These are phyloP conservation scores for Trichomycterus rosablanca DNA, from an alignment of 2,113 vertebrate species.

Conservation along the genomic window DNA sequence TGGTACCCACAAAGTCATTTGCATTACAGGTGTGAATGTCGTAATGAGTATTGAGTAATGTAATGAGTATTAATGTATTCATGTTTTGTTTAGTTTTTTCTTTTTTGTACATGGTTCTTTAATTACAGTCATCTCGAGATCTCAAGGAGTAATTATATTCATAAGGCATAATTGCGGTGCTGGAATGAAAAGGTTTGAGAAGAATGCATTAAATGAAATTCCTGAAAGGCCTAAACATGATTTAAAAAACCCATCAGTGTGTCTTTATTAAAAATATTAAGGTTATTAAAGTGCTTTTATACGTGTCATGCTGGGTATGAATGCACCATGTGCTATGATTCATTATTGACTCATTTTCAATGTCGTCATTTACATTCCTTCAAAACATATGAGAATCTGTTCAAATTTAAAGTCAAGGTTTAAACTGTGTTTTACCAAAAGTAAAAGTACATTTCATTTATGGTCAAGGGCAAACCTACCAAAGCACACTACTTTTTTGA, in stretches of 20 bases:
- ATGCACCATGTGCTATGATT: neutral
- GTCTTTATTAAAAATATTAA: slow-evolving; percentile 25
- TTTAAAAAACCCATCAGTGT: slow-evolving; percentile 17
- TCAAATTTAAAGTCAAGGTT: too few relatives aligned
- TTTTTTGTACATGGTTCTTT: slow-evolving; percentile 24
- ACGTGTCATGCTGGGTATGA: neutral
- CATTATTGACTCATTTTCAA: too few relatives aligned
- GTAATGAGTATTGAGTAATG: too few relatives aligned
- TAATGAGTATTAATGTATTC: slow-evolving; percentile 17
- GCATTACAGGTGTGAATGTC: slow-evolving; percentile 7
- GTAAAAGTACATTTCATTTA: too few relatives aligned
- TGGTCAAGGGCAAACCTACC: too few relatives aligned
- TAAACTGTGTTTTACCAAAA: too few relatives aligned
- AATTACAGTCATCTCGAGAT: slow-evolving; percentile 35
- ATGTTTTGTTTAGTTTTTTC: neutral
- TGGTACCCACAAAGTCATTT: too few relatives aligned
- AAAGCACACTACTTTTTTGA: too few relatives aligned
- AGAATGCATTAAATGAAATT: slow-evolving; percentile 25
- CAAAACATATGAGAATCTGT: too few relatives aligned
- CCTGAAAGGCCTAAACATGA: slow-evolving; percentile 1
- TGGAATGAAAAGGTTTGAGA: slow-evolving; percentile 15
- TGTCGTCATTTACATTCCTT: too few relatives aligned
- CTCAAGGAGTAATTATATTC: slow-evolving; percentile 34
- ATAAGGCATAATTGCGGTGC: slow-evolving; percentile 26
- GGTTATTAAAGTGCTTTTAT: neutral